Evolutionary conservation across 2,888 invertebrate genomes (phyloP).

Genomic region (Neuroscelio doddi): DNA sequence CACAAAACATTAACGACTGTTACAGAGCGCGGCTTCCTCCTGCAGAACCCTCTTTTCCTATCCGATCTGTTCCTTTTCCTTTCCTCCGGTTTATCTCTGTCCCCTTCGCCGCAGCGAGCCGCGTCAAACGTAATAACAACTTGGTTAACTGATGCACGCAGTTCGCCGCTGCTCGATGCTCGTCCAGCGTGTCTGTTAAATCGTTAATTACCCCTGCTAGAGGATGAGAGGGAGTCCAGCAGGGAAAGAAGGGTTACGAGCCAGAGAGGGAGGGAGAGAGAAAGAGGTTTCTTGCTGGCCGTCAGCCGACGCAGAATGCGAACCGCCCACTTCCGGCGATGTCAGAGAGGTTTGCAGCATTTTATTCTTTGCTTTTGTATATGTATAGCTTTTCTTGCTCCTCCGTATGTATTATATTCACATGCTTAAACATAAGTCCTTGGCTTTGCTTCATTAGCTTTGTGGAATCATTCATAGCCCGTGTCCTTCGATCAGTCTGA

Average conservation of each 20-base stretch:
- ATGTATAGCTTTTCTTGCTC: conserved; percentile 28
- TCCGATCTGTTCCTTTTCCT: conserved; percentile 7
- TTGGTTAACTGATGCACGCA: conserved; percentile 58
- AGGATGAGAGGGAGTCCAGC: conserved; percentile 1
- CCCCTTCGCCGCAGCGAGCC: conserved; percentile 21
- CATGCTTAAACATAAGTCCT: neutral
- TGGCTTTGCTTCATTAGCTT: too few relatives aligned
- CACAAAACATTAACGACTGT: conserved; percentile 67
- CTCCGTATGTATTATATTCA: conserved; percentile 4
- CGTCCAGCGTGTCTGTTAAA: conserved; percentile 65
- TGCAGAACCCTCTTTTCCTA: conserved; percentile 9
- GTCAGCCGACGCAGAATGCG: conserved; percentile 52
- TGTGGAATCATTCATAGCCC: too few relatives aligned
- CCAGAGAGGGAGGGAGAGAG: conserved; percentile 41
- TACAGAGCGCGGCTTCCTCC: conserved; percentile 11
- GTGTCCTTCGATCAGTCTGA: too few relatives aligned
- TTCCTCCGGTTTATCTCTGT: conserved; percentile 3
- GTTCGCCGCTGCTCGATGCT: conserved; percentile 47
- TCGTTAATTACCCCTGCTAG: conserved; percentile 61
- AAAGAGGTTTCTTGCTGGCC: conserved; percentile 50
- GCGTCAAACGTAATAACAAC: conserved; percentile 61
- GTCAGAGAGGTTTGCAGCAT: conserved; percentile 43
- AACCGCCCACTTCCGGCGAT: conserved; percentile 69
- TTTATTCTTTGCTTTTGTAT: conserved; percentile 37
- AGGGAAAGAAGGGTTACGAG: conserved; percentile 18